Conservation (phyloP, 2,113 vertebrate genomes). For the Struthio camelus region DNA sequence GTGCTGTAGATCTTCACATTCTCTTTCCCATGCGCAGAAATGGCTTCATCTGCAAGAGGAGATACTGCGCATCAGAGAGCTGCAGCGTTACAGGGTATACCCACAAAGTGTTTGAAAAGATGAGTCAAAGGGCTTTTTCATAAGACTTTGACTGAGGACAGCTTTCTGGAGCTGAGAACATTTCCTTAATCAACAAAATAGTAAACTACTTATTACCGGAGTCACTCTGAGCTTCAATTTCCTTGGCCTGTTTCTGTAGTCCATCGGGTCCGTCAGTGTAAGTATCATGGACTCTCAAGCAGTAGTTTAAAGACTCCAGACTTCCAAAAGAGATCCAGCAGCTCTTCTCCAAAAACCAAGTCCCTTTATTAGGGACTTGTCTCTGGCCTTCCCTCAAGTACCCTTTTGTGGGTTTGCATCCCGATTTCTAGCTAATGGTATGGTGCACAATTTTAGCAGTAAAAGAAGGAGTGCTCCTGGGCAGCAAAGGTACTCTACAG, state of each 20-base stretch:
- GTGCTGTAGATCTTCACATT: conserved; percentile 49
- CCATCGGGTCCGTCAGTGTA: not conserved
- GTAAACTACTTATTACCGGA: not conserved
- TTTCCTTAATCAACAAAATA: rapidly evolving
- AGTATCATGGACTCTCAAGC: not conserved
- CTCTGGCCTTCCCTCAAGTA: too few species aligned
- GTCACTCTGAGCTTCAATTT: not conserved
- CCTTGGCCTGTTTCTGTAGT: not conserved
- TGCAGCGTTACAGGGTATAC: too few species aligned
- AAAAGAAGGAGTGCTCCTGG: too few species aligned
- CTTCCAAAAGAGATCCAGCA: not conserved
- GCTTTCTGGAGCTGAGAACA: rapidly evolving
- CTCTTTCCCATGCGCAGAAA: not conserved
- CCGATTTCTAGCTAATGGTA: too few species aligned
- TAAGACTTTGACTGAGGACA: not conserved
- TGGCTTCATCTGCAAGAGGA: conserved; percentile 19
- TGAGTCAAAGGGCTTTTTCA: not conserved
- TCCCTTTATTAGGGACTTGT: too few species aligned
- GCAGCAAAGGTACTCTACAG: too few species aligned
- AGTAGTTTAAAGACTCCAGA: not conserved
- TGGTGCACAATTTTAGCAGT: too few species aligned
- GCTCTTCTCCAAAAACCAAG: too few species aligned
- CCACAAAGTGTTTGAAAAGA: rapidly evolving
- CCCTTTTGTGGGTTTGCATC: too few species aligned
- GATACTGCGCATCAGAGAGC: not conserved